Base-by-base conservation (phyloP, 1,140 invertebrate species). In the Drosophila kepulauana region DNA sequence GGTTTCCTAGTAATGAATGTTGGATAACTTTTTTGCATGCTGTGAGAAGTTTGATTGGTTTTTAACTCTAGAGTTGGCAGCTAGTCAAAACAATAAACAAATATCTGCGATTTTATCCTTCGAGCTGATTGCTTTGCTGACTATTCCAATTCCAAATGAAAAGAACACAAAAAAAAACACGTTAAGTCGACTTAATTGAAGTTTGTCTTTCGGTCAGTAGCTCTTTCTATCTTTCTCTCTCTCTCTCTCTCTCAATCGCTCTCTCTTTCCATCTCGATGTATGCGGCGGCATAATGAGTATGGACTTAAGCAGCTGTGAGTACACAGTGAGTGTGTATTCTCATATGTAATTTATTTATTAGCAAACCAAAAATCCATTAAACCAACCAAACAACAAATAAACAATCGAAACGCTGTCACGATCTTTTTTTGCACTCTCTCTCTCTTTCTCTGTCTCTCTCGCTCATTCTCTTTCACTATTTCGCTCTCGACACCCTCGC, bases 271-370 rank as follows among this genome's bases (percentile, higher is more conserved):
- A 25, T 25, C 20, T 25, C 3, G 20, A 25, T 49, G 48, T 49
- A 13, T 49, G 16, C 48, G 7, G 15, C 7, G 10, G 16, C 20
- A 11, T 25, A 25, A 49, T 49, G 16, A 20, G 8, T 25, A 15
- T 49, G 46, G 46, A 49, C 28, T 52, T 52, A 52, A 33, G 25
- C 49, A 33, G 49, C 28, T 52, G 25, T 13, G 49, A 52, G 11
- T 33, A 33, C 8, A 51, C 5, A 8, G 20, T 30, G 11, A 28
- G 11, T 46, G 20, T 43, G n/a, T 41, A 25, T 45, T 10, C 2
- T 25, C 8, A 35, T 35, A 46, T 70, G 41, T 71, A 38, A 45
- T 38, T 64, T 71, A 64, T 54, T 71, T 56, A 64, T 71, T 71
- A 64, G 51, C 68, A 62, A 46, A 25, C 46, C 13, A 16, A 62